Evolutionary conservation across 2,888 invertebrate species (phyloP), one percentile per base, ranked within the genome.

Genomic region (Caenorhabditis becei): DNA sequence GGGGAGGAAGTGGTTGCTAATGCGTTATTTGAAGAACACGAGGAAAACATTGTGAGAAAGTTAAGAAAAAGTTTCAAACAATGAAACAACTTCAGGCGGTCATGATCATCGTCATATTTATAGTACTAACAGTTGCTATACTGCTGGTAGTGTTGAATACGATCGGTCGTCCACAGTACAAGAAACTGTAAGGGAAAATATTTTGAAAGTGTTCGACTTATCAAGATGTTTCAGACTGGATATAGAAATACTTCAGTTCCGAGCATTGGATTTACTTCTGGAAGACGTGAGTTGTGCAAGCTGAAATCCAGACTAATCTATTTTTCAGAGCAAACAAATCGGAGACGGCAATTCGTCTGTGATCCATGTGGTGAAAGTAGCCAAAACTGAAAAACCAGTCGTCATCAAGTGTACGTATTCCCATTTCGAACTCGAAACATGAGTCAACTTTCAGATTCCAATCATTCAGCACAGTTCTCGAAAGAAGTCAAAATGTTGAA

Each of bases 401-500:
- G 63, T 67, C 0, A 41, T 77, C 14, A 77, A 67, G 62, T 47
- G 62, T 61, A 26, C 2, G 41, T 41, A 18, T 32, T 26, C 20
- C 26, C 7, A 1, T 18, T 23, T 14, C 47, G 1, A n/a, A n/a
- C n/a, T n/a, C n/a, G n/a, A n/a, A n/a, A n/a, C n/a, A n/a, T n/a
- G n/a, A n/a, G n/a, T n/a, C n/a, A 28, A 24, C 1, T 14, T 66
- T n/a, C 23, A 61, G 65, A 44, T n/a, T 70, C 70, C 1, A 5
- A 44, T 10, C n/a, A 51, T 8, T 18, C 16, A 5, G 23, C 61
- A 1, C 59, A 61, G 8, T 75, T 51, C 18, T 16, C 8, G 16
- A 61, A 63, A 37, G 78, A 78, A 16, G 14, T 71, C 11, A 53
- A 54, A 10, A 53, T 71, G 0, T 24, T 78, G 23, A 61, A 44